phyloP scores from a whole-genome alignment of 2,113 vertebrate genomes.

The Grammomys surdaster region DNA sequence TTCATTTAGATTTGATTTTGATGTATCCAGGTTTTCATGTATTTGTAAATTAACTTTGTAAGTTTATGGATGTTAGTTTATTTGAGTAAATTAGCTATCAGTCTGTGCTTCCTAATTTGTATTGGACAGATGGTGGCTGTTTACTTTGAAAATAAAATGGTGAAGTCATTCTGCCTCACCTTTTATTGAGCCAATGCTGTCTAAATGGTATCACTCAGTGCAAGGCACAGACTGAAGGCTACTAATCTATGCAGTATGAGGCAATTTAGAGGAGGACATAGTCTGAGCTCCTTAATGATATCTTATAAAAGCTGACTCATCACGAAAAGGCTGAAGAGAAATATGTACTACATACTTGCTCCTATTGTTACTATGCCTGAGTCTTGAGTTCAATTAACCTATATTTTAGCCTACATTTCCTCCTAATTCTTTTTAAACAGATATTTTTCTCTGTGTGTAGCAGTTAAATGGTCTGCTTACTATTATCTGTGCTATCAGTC shows the following conservation, averaged over 20 bases:
- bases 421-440: neutral
- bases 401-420: neutral
- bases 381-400: neutral
- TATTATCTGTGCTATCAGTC: neutral
- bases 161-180: neutral
- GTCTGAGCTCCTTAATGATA: neutral
- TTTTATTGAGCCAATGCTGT: neutral
- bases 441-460: neutral
- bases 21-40: neutral
- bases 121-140: neutral
- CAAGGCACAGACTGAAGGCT: neutral
- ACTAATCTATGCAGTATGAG: too few relatives aligned
- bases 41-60: neutral
- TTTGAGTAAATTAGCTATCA: neutral
- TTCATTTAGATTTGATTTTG: neutral
- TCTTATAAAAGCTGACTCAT: neutral
- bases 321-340: neutral
- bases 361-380: neutral
- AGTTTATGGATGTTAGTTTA: neutral
- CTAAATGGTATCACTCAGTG: neutral
- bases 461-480: neutral
- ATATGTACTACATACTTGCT: neutral
- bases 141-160: neutral
- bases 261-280: neutral
- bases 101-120: neutral